Percentiles rank a stretch among this genome's conserved stretches.
These are phyloP conservation scores for Paracyclopina nana DNA, from an alignment of 1,140 invertebrate genomes.

Conservation along the genomic window DNA sequence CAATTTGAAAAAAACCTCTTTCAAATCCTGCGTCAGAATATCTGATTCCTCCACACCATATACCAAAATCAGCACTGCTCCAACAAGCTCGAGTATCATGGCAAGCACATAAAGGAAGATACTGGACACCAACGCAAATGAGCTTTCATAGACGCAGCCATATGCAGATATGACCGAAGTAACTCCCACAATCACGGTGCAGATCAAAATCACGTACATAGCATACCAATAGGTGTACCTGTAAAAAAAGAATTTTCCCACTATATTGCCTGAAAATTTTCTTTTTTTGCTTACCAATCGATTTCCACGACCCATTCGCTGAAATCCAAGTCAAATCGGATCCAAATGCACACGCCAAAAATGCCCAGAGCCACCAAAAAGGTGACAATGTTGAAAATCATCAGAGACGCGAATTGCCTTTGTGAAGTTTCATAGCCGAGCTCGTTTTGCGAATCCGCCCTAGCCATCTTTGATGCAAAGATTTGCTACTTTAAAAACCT, in stretches of 20 bases:
- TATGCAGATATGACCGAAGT: background rate
- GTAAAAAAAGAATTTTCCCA: no score
- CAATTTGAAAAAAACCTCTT: slow-evolving; percentile 6
- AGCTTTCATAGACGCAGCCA: background rate
- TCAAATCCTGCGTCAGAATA: background rate
- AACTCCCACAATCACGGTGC: background rate
- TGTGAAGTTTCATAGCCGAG: no score
- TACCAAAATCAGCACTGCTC: slow-evolving; percentile 3
- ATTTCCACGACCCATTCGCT: background rate
- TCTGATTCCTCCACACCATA: slow-evolving; percentile 12
- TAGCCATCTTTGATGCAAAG: no score
- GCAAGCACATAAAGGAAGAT: background rate
- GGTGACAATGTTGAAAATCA: background rate
- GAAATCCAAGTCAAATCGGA: background rate
- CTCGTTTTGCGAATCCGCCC: no score
- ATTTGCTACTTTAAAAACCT: no score
- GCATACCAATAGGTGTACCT: slow-evolving; percentile 3
- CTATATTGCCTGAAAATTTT: no score
- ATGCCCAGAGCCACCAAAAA: background rate
- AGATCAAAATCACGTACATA: background rate
- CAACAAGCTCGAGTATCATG: slow-evolving; percentile 1
- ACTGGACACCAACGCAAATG: background rate
- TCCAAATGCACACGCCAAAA: background rate
- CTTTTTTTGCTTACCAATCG: no score
- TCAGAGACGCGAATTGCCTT: no score